Conservation (phyloP, 2,888 invertebrate species). For the Drosophila macrospina region DNA sequence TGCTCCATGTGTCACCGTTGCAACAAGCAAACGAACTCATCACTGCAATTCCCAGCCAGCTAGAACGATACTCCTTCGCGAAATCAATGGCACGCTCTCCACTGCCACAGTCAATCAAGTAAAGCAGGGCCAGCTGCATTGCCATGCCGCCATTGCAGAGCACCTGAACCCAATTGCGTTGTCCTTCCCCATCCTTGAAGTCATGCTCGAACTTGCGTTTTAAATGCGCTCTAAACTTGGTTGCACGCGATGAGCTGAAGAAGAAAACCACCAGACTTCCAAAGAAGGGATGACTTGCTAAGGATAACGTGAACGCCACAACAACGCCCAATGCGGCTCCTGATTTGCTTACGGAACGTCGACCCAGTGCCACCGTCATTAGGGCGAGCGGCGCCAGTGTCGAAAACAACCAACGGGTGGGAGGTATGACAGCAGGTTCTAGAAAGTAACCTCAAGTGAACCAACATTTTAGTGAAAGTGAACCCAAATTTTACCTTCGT, state of each 20-base stretch:
- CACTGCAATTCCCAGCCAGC: conserved; percentile 93
- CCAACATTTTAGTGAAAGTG: conserved; percentile 18
- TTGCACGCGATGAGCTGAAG: conserved; percentile 91
- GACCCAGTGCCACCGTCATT: conserved; percentile 89
- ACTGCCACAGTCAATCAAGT: conserved; percentile 92
- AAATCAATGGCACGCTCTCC: conserved; percentile 93
- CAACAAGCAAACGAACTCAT: conserved; percentile 92
- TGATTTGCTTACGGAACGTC: conserved; percentile 89
- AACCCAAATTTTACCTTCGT: conserved; percentile 86
- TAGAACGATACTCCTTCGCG: conserved; percentile 89
- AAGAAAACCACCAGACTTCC: conserved; percentile 91
- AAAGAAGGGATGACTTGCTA: conserved; percentile 92
- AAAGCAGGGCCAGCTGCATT: conserved; percentile 90
- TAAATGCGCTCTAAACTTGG: conserved; percentile 89
- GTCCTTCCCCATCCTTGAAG: conserved; percentile 92
- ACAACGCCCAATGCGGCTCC: conserved; percentile 90
- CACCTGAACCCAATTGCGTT: conserved; percentile 95
- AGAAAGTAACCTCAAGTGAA: background rate
- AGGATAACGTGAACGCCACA: conserved; percentile 91
- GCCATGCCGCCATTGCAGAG: conserved; percentile 96
- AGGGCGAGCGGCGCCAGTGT: conserved; percentile 87
- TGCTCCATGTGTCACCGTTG: conserved; percentile 96
- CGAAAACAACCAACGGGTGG: conserved; percentile 84
- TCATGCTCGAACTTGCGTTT: conserved; percentile 91
- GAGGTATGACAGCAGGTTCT: conserved; percentile 82